Conservation (phyloP, 2,113 vertebrate species). For the Phoxinus phoxinus region DNA sequence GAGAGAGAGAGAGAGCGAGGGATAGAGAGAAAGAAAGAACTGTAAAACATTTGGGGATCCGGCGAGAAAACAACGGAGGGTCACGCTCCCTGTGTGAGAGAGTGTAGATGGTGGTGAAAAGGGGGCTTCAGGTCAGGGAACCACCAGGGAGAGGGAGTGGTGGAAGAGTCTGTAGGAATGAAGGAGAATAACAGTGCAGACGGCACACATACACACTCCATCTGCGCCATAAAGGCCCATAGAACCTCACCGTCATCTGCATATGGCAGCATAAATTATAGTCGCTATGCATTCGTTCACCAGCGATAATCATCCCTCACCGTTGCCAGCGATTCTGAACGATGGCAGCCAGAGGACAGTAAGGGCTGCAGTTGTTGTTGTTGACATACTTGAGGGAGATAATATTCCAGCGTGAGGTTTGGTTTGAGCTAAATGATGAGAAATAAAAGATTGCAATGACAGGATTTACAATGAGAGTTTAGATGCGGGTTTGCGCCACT, state of each 20-base stretch:
- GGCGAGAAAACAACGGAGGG: slow-evolving; percentile 61
- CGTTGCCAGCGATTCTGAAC: neutral
- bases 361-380: neutral
- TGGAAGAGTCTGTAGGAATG: slow-evolving; percentile 29
- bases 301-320: slow-evolving; percentile 17
- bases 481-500: slow-evolving; percentile 35
- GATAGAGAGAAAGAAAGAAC: slow-evolving; percentile 30
- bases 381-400: slow-evolving; percentile 50
- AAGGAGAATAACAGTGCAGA: slow-evolving; percentile 3
- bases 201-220: neutral
- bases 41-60: slow-evolving; percentile 58
- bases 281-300: neutral
- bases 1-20: slow-evolving; percentile 21
- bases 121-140: slow-evolving; percentile 63
- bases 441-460: slow-evolving; percentile 47
- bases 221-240: neutral
- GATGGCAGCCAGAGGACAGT: slow-evolving; percentile 34
- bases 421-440: slow-evolving; percentile 43
- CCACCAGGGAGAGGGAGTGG: slow-evolving; percentile 57
- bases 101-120: slow-evolving; percentile 60
- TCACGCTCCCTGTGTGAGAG: slow-evolving; percentile 48
- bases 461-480: slow-evolving; percentile 43
- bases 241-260: slow-evolving; percentile 3
- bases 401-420: slow-evolving; percentile 49
- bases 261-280: slow-evolving; percentile 26